A percentile compares a stretch with the other conserved stretches of the same genome.
Evolutionary conservation across 2,113 vertebrate species (phyloP).

Genomic region (Syrmaticus mikado): DNA sequence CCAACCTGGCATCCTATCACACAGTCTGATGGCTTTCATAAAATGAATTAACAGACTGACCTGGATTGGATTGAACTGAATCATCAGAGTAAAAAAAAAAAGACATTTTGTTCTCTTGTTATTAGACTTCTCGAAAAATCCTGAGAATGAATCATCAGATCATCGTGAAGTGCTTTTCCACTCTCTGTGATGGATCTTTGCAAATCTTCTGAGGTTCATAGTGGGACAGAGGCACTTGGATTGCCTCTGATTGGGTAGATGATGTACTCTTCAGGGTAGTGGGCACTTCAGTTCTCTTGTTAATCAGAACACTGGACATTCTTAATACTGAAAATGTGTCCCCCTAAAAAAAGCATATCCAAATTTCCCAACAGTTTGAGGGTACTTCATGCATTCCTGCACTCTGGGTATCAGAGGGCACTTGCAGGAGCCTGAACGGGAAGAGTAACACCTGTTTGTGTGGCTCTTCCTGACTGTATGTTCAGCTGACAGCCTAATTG

Average conservation of each 20-base stretch:
- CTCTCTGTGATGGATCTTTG: background rate
- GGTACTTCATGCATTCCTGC: background rate
- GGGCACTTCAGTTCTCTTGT: background rate
- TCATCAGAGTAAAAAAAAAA: background rate
- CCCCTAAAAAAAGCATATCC: background rate
- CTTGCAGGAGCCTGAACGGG: background rate
- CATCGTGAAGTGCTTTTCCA: background rate
- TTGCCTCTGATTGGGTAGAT: background rate
- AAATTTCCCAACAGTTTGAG: background rate
- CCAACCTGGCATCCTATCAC: background rate
- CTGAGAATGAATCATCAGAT: background rate
- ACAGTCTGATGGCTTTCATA: background rate
- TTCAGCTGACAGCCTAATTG: background rate
- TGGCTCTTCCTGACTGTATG: accelerated
- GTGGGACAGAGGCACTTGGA: background rate
- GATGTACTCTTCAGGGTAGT: background rate
- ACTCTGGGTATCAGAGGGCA: background rate
- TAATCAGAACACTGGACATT: background rate
- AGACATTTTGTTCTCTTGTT: background rate
- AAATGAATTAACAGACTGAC: background rate
- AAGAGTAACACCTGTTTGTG: background rate
- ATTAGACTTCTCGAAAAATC: background rate
- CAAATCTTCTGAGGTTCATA: background rate
- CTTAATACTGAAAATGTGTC: background rate
- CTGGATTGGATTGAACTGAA: background rate